Conservation (phyloP, 2,797 vertebrate genomes). For the Bradypodion pumilum region DNA sequence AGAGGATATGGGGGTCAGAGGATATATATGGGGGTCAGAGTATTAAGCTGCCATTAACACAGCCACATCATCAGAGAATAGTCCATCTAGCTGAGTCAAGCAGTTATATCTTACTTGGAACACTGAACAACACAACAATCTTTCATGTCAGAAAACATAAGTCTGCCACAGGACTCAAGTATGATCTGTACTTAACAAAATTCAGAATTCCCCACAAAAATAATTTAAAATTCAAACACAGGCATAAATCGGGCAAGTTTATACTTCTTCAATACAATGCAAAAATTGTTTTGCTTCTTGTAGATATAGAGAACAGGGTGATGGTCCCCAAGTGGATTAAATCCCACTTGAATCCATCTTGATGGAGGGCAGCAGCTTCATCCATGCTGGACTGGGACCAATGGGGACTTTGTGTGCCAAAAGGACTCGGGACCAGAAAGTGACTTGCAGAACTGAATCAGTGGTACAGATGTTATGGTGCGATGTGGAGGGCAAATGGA, state of each 20-base stretch:
- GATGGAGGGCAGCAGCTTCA: too few relatives aligned
- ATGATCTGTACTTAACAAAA: neutral
- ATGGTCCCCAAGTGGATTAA: too few relatives aligned
- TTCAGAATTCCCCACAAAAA: neutral
- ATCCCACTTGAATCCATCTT: too few relatives aligned
- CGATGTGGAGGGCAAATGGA: too few relatives aligned
- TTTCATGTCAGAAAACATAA: too few relatives aligned
- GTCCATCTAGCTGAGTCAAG: neutral
- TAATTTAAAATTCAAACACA: neutral
- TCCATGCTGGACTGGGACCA: too few relatives aligned
- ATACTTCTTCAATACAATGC: neutral
- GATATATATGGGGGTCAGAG: neutral
- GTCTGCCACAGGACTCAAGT: too few relatives aligned
- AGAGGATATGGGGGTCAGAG: constrained; percentile 6
- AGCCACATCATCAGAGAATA: neutral
- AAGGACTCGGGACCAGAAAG: too few relatives aligned
- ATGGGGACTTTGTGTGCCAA: too few relatives aligned
- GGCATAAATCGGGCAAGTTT: neutral
- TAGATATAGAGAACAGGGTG: too few relatives aligned
- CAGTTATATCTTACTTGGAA: neutral
- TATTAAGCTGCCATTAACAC: neutral
- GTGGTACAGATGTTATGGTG: too few relatives aligned
- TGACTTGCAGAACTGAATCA: too few relatives aligned
- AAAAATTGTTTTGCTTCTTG: neutral
- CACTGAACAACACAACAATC: neutral